Base-by-base conservation (phyloP, 2,888 invertebrate species). In the Cepaea hortensis region DNA sequence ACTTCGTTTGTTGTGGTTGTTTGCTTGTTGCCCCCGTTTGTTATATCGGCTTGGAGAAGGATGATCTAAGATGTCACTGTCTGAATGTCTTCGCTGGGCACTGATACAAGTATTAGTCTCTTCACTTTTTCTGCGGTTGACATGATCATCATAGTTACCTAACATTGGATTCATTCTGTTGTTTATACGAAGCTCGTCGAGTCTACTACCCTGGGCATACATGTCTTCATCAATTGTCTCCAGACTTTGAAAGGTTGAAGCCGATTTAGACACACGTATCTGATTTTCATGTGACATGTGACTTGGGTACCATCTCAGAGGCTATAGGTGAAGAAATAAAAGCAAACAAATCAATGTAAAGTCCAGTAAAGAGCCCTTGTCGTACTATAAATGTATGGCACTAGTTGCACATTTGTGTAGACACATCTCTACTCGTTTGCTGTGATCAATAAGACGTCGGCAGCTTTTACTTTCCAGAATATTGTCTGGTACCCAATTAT, bases 221-320 rank as follows among this genome's bases (percentile, higher is more conserved):
- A 48, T 35, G 76, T 76, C 85, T 76, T 87, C 87, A 13, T 73
- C 83, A 9, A 87, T 87, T 9, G 85, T 76, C 11, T 23, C 85
- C 62, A 79, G 68, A 68, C 50, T 6, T 80, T 48, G 75, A 62
- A 20, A 73, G 48, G 15, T 80, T 35, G 35, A 46, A 61, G 62
- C 48, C 0, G 85, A 70, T 23, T 13, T 46, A 20, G 80, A 70
- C 0, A 48, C 55, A 20, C 20, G 81, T 35, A 73, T 46, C 11
- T 15, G 46, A 13, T 61, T 18, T 50, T 82, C 79, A 18, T 68
- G 61, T 23, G 55, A 61, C 70, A 11, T 23, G 80, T 87, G 85
- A 1, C 82, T 65, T 6, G 85, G 87, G 75, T 87, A 84, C 86
- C 88, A 86, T 68, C 86, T 81, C 48, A 86, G 70, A 9, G 85